phyloP scores from a whole-genome alignment of 2,113 vertebrate genomes.

The Ctenomys sociabilis region DNA sequence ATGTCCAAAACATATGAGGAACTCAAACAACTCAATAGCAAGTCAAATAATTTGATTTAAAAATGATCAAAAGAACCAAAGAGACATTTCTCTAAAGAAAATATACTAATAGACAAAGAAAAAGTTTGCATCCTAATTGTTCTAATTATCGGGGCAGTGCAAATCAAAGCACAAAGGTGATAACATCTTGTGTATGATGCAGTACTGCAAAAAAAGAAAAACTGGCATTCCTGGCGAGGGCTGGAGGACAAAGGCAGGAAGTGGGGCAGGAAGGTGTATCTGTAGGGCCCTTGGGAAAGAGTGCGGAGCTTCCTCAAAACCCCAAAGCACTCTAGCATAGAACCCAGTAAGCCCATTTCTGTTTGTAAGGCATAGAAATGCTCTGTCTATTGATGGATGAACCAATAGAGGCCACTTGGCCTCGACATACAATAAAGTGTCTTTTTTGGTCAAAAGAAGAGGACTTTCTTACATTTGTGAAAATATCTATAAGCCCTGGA shows the following conservation, averaged over 20 bases:
- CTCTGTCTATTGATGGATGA: not conserved
- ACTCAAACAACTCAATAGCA: not conserved
- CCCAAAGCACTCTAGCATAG: not conserved
- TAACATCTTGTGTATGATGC: not conserved
- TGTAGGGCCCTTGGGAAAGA: not conserved
- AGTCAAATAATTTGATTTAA: not conserved
- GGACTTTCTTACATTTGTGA: not conserved
- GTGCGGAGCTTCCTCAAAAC: not conserved
- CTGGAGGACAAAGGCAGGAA: too few relatives aligned
- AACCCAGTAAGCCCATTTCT: not conserved
- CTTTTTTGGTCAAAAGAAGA: not conserved
- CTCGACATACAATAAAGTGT: too few relatives aligned
- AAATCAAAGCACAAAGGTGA: not conserved
- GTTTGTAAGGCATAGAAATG: not conserved
- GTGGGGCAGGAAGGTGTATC: not conserved
- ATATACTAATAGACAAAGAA: not conserved
- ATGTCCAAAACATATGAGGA: not conserved
- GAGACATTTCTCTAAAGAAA: not conserved
- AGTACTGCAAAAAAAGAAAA: too few relatives aligned
- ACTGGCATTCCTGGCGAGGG: not conserved
- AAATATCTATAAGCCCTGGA: accelerated
- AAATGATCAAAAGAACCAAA: not conserved
- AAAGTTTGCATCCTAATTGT: not conserved
- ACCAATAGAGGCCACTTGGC: not conserved
- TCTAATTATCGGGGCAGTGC: not conserved